phyloP scores from a whole-genome alignment of 2,113 vertebrate genomes.

The Paradisaea rubra region DNA sequence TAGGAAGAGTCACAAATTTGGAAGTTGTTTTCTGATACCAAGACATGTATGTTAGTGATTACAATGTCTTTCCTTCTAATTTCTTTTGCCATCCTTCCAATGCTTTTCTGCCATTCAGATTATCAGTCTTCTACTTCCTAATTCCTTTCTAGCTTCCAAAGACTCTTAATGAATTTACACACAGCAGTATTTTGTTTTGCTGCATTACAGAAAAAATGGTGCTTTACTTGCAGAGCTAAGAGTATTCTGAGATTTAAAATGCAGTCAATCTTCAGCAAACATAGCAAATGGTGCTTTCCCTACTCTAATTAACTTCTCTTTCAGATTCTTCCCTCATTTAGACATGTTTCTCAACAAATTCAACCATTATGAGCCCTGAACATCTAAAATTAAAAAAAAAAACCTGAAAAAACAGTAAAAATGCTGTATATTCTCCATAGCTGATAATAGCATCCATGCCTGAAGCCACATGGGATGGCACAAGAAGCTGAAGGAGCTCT shows the following conservation, averaged over 20 bases:
- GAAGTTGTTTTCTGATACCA: not conserved
- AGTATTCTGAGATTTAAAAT: not conserved
- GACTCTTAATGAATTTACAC: not conserved
- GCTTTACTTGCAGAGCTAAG: not conserved
- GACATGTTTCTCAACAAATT: not conserved
- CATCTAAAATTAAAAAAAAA: not conserved
- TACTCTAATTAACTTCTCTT: not conserved
- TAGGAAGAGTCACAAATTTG: not conserved
- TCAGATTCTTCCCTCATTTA: not conserved
- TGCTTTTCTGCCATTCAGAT: not conserved
- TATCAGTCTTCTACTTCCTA: not conserved
- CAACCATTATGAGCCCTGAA: not conserved
- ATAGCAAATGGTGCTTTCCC: not conserved
- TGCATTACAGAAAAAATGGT: not conserved
- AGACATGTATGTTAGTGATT: not conserved
- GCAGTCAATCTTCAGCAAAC: not conserved
- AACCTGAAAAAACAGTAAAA: not conserved
- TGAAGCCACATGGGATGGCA: not conserved
- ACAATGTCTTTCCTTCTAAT: not conserved
- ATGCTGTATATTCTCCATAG: not conserved
- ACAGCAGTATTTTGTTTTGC: not conserved
- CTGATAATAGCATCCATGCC: not conserved
- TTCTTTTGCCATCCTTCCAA: not conserved
- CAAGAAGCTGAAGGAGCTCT: not conserved
- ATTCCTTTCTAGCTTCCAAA: not conserved